These are phyloP conservation scores for Siniperca chuatsi DNA, from an alignment of 2,113 vertebrate genomes.

Conservation along the genomic window DNA sequence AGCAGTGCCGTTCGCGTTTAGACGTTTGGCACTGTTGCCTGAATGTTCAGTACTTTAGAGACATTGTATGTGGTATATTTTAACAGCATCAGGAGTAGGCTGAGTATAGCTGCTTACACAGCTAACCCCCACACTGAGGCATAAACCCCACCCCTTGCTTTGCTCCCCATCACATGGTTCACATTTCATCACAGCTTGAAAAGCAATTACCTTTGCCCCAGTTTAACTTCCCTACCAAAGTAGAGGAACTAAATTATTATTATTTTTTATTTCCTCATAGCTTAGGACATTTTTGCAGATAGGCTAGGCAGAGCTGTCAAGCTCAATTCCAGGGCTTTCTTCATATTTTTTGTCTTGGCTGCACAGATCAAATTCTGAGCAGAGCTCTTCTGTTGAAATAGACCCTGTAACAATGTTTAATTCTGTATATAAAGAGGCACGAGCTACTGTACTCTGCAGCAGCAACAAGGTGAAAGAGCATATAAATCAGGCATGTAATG, in stretches of 20 bases:
- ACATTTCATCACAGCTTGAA: slow-evolving; percentile 30
- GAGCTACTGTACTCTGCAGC: neutral
- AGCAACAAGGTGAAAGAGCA: slow-evolving; percentile 14
- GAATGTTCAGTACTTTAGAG: no score
- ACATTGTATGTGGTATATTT: neutral
- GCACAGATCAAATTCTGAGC: slow-evolving; percentile 1
- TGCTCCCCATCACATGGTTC: slow-evolving; percentile 9
- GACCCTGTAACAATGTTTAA: slow-evolving; percentile 1
- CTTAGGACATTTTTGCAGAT: neutral
- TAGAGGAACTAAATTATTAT: neutral
- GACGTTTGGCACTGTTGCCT: neutral
- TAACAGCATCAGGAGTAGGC: neutral
- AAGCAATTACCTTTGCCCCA: slow-evolving; percentile 63
- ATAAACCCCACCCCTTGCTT: neutral
- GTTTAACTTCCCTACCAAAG: slow-evolving; percentile 3
- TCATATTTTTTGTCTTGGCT: neutral
- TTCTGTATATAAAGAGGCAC: slow-evolving; percentile 2
- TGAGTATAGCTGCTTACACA: neutral
- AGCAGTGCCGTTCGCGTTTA: slow-evolving; percentile 2
- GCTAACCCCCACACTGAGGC: neutral
- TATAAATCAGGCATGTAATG: slow-evolving; percentile 52
- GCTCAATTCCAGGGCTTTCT: neutral
- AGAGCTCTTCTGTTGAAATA: neutral
- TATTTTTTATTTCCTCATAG: neutral
- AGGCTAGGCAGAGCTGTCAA: neutral